Evolutionary conservation across 1,140 invertebrate genomes (phyloP).

Genomic region (Brachionus plicatilis): DNA sequence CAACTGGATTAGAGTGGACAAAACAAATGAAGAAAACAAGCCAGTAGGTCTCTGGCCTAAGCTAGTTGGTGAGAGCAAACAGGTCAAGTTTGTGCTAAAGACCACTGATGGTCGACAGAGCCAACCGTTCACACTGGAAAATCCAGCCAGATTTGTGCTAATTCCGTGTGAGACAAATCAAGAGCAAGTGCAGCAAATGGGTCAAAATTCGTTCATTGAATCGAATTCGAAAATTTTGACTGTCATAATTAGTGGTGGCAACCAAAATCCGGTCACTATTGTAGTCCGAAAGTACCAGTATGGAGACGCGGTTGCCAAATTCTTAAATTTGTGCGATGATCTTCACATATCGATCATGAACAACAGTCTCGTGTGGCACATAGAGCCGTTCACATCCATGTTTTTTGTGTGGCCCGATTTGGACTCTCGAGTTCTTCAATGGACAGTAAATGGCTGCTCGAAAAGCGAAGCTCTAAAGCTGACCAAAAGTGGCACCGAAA

Average conservation of each 20-base stretch:
- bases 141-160: constrained; percentile 16
- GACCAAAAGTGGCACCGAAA: constrained; percentile 36
- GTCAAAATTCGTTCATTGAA: not conserved
- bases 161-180: not conserved
- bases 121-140: constrained; percentile 15
- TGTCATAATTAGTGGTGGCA: constrained; percentile 30
- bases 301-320: constrained; percentile 28
- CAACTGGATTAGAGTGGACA: not conserved
- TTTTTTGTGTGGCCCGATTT: constrained; percentile 33
- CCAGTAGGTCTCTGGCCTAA: not conserved
- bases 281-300: constrained; percentile 19
- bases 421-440: not conserved
- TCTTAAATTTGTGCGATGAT: constrained; percentile 29
- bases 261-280: constrained; percentile 27
- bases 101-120: not conserved
- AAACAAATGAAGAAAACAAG: not conserved
- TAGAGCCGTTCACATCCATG: constrained; percentile 14
- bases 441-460: not conserved
- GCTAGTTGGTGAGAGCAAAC: not conserved
- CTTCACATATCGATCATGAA: not conserved
- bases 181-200: not conserved
- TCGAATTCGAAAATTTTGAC: not conserved
- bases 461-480: not conserved
- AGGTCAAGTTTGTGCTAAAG: not conserved
- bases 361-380: not conserved